Percentiles rank a stretch among this genome's conserved stretches.
These are phyloP conservation scores for Calliopsis andreniformis DNA, from an alignment of 1,140 invertebrate species.

Conservation along the genomic window DNA sequence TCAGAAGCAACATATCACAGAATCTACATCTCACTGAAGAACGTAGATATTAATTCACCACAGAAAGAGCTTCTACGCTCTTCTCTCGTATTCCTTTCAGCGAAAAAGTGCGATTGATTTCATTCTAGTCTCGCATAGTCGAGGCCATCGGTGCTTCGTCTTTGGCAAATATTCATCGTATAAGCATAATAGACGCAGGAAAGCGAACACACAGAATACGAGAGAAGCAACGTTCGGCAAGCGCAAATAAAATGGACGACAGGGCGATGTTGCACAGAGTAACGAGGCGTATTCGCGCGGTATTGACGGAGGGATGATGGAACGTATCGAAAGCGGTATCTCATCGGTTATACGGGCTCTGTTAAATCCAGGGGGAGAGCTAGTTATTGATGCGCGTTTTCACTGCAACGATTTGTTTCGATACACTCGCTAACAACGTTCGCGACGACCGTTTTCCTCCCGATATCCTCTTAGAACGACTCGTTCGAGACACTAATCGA, in stretches of 20 bases:
- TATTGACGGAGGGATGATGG: constrained; percentile 56
- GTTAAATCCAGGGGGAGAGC: constrained; percentile 48
- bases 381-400: constrained; percentile 43
- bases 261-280: constrained; percentile 36
- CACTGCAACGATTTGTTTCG: constrained; percentile 39
- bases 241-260: constrained; percentile 41
- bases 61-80: no score
- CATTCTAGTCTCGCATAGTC: neutral
- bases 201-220: neutral
- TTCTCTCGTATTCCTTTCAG: neutral
- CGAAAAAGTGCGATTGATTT: neutral
- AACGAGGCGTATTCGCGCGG: constrained; percentile 49
- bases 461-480: neutral
- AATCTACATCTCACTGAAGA: no score
- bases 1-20: no score
- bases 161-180: neutral
- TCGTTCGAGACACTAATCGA: neutral
- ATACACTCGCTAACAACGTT: constrained; percentile 4
- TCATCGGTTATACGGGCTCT: constrained; percentile 54
- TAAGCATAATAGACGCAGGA: constrained; percentile 1
- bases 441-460: neutral
- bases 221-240: constrained; percentile 16
- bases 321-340: constrained; percentile 51
- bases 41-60: no score
- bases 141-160: neutral